Conservation (phyloP, 2,113 vertebrate genomes). For the Bufo bufo region DNA sequence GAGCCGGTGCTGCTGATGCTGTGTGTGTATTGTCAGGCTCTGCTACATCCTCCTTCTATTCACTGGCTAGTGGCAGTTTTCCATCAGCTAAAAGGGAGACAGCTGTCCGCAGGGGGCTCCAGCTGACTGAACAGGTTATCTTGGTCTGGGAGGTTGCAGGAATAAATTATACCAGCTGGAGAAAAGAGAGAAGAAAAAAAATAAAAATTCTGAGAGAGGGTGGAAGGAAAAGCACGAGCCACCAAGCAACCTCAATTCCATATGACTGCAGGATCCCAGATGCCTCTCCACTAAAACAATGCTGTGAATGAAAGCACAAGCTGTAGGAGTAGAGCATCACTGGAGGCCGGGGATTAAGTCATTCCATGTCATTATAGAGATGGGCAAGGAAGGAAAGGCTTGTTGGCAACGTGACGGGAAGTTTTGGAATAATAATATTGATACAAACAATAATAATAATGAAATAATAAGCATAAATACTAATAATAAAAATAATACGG, state of each 20-base stretch:
- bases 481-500: not conserved
- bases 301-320: not conserved
- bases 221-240: conserved; percentile 44
- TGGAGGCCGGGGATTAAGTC: conserved; percentile 36
- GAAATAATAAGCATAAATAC: not conserved
- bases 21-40: conserved; percentile 33
- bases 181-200: conserved; percentile 24
- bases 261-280: conserved; percentile 47
- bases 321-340: not conserved
- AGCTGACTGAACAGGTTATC: conserved; percentile 77
- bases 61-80: conserved; percentile 69
- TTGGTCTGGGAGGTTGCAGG: conserved; percentile 71
- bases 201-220: conserved; percentile 59
- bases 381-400: not conserved
- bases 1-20: conserved; percentile 59
- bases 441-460: not conserved
- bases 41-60: conserved; percentile 66
- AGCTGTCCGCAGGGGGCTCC: conserved; percentile 76
- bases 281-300: conserved; percentile 42
- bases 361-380: conserved; percentile 37
- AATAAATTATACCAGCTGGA: conserved; percentile 77
- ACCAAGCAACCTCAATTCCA: conserved; percentile 9
- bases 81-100: conserved; percentile 71
- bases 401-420: not conserved
- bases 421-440: not conserved